A percentile compares a stretch with the other conserved stretches of the same genome.
phyloP scores from a whole-genome alignment of 2,113 vertebrate genomes.

The Speoplatyrhinus poulsoni region DNA sequence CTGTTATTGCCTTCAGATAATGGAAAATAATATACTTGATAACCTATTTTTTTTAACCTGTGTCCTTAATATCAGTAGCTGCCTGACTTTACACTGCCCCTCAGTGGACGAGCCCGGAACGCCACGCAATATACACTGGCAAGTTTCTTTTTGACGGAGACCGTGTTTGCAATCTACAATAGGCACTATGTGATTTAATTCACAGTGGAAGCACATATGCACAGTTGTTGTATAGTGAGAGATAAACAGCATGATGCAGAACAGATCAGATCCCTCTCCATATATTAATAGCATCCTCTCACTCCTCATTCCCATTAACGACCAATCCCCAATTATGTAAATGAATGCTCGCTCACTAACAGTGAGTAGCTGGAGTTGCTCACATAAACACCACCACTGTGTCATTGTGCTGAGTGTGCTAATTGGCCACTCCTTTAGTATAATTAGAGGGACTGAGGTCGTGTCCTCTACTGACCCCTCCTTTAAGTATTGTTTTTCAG shows the following conservation, averaged over 20 bases:
- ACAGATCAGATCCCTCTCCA: constrained; percentile 73
- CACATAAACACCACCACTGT: constrained; percentile 71
- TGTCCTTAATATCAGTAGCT: constrained; percentile 31
- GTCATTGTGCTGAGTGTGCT: constrained; percentile 71
- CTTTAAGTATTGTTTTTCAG: constrained; percentile 77
- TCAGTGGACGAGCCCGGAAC: constrained; percentile 58
- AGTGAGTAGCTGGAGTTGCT: constrained; percentile 71
- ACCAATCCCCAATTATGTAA: constrained; percentile 78
- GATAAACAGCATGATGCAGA: constrained; percentile 62
- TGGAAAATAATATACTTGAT: constrained; percentile 58
- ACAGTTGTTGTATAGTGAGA: constrained; percentile 35
- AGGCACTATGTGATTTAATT: constrained; percentile 45
- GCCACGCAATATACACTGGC: neutral
- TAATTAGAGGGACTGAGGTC: constrained; percentile 74
- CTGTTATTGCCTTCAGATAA: constrained; percentile 51
- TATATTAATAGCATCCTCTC: constrained; percentile 78
- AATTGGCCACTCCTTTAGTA: constrained; percentile 77
- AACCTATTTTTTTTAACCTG: constrained; percentile 41
- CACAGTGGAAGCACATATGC: constrained; percentile 39
- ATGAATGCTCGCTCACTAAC: constrained; percentile 64
- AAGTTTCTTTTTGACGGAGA: constrained; percentile 1
- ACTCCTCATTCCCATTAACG: constrained; percentile 71
- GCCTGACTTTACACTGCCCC: constrained; percentile 74
- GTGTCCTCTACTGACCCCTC: constrained; percentile 64
- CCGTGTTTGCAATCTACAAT: constrained; percentile 20